Evolutionary conservation across 2,113 vertebrate genomes (phyloP), one percentile per base, ranked within the genome.

Genomic region (Sardina pilchardus): DNA sequence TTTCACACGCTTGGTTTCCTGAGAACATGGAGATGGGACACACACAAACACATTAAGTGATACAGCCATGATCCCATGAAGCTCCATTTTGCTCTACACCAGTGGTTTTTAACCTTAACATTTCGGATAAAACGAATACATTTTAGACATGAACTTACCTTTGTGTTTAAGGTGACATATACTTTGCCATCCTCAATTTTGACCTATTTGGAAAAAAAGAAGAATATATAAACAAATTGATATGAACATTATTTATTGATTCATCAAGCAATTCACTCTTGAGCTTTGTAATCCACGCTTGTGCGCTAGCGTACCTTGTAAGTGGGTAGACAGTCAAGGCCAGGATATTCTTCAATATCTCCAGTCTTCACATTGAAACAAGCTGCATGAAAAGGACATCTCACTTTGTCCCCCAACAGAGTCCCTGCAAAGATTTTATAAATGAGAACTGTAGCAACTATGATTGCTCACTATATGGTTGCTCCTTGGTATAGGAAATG

Each of bases 291-390:
- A 17, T 5, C 2, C 30, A 34, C 14, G 30, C 3, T 75, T 67
- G 59, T n/a, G 59, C 2, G 8, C 63, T 78, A n/a, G 59, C 81
- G 88, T 88, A 95, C 95, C 93, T 95, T 95, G 36, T 94, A 93
- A 83, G 87, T 85, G 10, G 95, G 93, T 30, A 98, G 85, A 6
- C 89, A 94, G 88, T 98, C 96, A 87, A 98, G 91, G 9, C 95
- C 91, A 9, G 97, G 97, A 87, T 95, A 97, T 10, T 98, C 97
- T 87, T 98, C 97, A 0, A 98, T 97, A 86, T 98, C 96, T 14
- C 97, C 97, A 0, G 94, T 97, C 87, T 84, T 94, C 83, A 96
- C 92, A 88, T 95, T 95, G 82, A 97, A 98, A 90, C 96, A 98
- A 16, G 97, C 96, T 0, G 96, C 96, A 0, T 98, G 97, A 93